Percentiles rank a stretch among this genome's conserved stretches.
These are phyloP conservation scores for Dilophus febrilis DNA, from an alignment of 2,888 invertebrate species.

Conservation along the genomic window DNA sequence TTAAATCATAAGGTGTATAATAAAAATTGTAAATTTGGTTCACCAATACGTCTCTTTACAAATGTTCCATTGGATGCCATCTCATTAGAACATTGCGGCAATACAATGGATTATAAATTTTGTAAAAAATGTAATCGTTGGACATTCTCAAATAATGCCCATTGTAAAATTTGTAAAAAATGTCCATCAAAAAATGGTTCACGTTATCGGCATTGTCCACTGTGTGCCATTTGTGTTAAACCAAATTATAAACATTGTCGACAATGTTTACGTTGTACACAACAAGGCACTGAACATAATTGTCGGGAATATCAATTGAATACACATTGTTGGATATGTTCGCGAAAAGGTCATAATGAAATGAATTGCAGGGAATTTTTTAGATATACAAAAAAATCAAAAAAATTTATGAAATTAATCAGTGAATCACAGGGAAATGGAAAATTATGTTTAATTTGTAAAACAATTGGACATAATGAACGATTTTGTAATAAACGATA, in stretches of 20 bases:
- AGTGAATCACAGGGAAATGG: neutral
- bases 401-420: neutral
- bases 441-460: slow-evolving; percentile 7
- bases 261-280: slow-evolving; percentile 47
- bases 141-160: slow-evolving; percentile 47
- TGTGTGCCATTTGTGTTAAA: slow-evolving; percentile 63
- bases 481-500: slow-evolving; percentile 5
- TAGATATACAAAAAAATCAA: neutral
- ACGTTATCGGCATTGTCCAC: slow-evolving; percentile 47
- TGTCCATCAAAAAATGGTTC: slow-evolving; percentile 62
- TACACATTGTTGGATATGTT: slow-evolving; percentile 25
- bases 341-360: slow-evolving; percentile 23
- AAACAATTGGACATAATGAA: slow-evolving; percentile 8
- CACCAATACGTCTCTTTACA: slow-evolving; percentile 77
- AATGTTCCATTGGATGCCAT: slow-evolving; percentile 42
- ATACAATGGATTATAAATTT: slow-evolving; percentile 47
- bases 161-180: slow-evolving; percentile 54
- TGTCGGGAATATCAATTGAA: slow-evolving; percentile 31
- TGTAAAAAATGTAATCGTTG: slow-evolving; percentile 58
- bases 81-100: slow-evolving; percentile 13
- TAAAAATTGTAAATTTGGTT: slow-evolving; percentile 45
- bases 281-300: slow-evolving; percentile 32
- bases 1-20: slow-evolving; percentile 24
- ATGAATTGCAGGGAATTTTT: slow-evolving; percentile 16
- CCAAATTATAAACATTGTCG: slow-evolving; percentile 66